phyloP scores from a whole-genome alignment of 2,113 vertebrate species.

The Barbus barbus region DNA sequence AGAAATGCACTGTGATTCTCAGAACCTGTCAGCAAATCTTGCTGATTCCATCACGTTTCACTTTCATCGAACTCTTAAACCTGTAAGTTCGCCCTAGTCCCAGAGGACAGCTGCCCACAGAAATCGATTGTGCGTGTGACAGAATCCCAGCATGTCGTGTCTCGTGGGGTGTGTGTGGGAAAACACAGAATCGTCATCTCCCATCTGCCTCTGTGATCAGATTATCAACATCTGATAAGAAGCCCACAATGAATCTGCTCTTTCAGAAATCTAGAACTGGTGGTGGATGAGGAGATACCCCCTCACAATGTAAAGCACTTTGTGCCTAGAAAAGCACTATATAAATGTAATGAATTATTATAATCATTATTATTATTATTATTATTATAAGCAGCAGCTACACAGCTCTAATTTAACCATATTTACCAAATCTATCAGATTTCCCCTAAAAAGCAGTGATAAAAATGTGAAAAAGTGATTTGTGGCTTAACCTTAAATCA shows the following conservation, averaged over 20 bases:
- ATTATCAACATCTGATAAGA: constrained; percentile 7
- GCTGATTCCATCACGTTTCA: not conserved
- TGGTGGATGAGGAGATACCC: too few species aligned
- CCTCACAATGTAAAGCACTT: too few species aligned
- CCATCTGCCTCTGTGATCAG: constrained; percentile 18
- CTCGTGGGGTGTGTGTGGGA: constrained; percentile 13
- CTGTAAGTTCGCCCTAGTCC: not conserved
- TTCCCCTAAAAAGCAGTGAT: not conserved
- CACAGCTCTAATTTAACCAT: not conserved
- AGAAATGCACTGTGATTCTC: not conserved
- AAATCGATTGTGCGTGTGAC: constrained; percentile 13
- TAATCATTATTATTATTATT: too few species aligned
- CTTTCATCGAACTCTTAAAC: constrained; percentile 8
- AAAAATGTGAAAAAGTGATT: not conserved
- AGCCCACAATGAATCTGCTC: not conserved
- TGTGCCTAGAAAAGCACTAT: too few species aligned
- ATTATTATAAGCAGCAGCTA: too few species aligned
- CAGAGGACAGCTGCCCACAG: not conserved
- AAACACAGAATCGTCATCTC: not conserved
- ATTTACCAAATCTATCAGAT: not conserved
- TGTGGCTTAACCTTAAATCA: not conserved
- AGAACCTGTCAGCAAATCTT: constrained; percentile 1
- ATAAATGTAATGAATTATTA: too few species aligned
- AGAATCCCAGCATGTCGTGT: constrained; percentile 1
- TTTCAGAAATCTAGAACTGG: not conserved